phyloP scores from a whole-genome alignment of 2,797 vertebrate species.

The Typhlichthys subterraneus region DNA sequence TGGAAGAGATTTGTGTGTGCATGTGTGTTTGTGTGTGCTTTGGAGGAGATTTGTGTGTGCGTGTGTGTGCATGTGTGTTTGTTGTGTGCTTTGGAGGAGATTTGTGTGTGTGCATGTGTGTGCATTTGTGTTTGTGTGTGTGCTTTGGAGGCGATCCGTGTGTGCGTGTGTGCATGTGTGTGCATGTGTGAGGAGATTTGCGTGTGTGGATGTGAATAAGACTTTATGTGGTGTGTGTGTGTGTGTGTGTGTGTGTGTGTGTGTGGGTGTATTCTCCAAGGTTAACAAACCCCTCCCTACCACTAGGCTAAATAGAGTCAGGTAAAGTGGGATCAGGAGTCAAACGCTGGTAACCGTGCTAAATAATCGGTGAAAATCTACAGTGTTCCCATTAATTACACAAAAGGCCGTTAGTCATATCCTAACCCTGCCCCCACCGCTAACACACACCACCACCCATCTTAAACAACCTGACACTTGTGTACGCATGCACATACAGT shows the following conservation, averaged over 20 bases:
- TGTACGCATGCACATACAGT: conserved; percentile 43
- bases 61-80: not conserved
- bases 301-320: conserved; percentile 75
- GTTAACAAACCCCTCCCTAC: conserved; percentile 75
- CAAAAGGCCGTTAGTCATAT: conserved; percentile 80
- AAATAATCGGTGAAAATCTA: conserved; percentile 84
- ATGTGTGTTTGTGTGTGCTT: not conserved
- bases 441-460: conserved; percentile 21
- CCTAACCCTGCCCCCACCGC: conserved; percentile 22
- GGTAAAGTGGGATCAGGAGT: conserved; percentile 83
- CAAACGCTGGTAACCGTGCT: conserved; percentile 77
- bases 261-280: conserved; percentile 74
- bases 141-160: not conserved
- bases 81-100: conserved; percentile 1
- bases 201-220: conserved; percentile 42
- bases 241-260: conserved; percentile 56
- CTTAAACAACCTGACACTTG: conserved; percentile 45
- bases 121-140: conserved; percentile 2
- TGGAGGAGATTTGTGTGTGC: conserved; percentile 47
- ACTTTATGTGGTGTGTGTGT: conserved; percentile 55
- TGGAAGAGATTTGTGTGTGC: conserved; percentile 31
- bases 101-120: conserved; percentile 2
- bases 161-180: conserved; percentile 1
- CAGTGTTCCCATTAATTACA: conserved; percentile 83
- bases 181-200: conserved; percentile 9